Evolutionary conservation across 1,140 invertebrate genomes (phyloP), one percentile per base, ranked within the genome.

Genomic region (Macrocentrus cingulum): DNA sequence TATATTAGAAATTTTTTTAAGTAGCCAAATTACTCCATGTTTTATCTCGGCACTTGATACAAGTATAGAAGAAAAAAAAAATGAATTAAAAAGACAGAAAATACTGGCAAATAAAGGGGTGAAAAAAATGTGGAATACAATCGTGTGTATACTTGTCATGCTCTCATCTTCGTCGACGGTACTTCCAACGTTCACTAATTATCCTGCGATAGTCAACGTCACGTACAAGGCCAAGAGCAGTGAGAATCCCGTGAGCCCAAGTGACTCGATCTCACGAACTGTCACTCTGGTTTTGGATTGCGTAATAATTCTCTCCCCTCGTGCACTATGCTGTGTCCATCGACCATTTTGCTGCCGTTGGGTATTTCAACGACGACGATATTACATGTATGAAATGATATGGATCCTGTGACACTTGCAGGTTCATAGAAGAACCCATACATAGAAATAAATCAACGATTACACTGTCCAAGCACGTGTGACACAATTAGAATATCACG

Each of bases 121-220:
- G 9, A 29, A 9, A 29, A 29, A 5, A 29, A 29, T 5, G 25
- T 29, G 25, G 25, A 29, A 29, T 29, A 29, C 25, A 29, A 29
- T 29, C 25, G 25, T 29, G n/a, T n/a, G 25, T 29, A 29, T 29
- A 9, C 25, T 29, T 29, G 25, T 49, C 16, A 49, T 49, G 11
- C 46, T 22, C 46, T 49, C 22, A 22, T 22, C 32, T 20, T 32
- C 46, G 32, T 49, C 46, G 23, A 29, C 23, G 11, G 2, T 25
- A 46, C 44, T 36, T 19, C 49, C 49, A 32, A 56, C 54, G 36
- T 56, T 45, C 54, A 56, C 45, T 56, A 56, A 56, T 56, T 37
- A 56, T 49, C 54, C 19, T 19, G 41, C 54, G 25, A 56, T 56
- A 56, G 23, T 56, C 54, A 18, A 37, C 13, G 25, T 46, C 54